These are phyloP conservation scores for Calcarius lapponicus DNA, from an alignment of 2,797 vertebrate genomes.

Conservation along the genomic window DNA sequence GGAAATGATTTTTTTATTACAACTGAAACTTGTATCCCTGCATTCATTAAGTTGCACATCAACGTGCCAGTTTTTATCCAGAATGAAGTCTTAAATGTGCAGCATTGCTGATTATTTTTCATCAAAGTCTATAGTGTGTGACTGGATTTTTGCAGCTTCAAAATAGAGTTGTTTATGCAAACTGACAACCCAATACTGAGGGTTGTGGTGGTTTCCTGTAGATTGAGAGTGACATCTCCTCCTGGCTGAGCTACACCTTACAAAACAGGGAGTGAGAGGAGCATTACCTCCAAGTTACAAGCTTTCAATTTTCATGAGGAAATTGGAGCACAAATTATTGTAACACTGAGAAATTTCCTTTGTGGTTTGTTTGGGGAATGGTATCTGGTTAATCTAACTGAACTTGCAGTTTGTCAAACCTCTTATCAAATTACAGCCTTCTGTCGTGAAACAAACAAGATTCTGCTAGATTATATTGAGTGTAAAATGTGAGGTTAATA, in stretches of 20 bases:
- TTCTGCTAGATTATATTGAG: conserved; percentile 31
- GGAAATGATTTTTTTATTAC: conserved; percentile 41
- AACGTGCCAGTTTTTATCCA: conserved; percentile 1
- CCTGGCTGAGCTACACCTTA: not conserved
- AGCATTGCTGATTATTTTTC: conserved; percentile 46
- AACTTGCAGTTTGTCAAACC: conserved; percentile 31
- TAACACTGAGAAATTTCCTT: conserved; percentile 17
- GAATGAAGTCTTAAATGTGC: conserved; percentile 28
- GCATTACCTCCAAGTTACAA: conserved; percentile 9
- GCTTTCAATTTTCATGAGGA: conserved; percentile 39
- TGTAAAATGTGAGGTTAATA: conserved; percentile 49
- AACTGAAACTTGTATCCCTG: conserved; percentile 4
- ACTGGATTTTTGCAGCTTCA: conserved; percentile 49
- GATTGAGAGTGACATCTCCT: not conserved
- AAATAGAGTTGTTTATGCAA: conserved; percentile 48
- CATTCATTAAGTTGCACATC: conserved; percentile 43
- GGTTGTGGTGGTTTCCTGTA: conserved; percentile 1
- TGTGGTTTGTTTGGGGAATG: conserved; percentile 33
- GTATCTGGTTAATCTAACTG: conserved; percentile 45
- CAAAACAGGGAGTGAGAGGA: not conserved
- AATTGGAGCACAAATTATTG: conserved; percentile 16
- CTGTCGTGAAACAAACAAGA: conserved; percentile 43
- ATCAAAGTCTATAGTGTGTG: conserved; percentile 36
- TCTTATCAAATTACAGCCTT: conserved; percentile 37
- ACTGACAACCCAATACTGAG: conserved; percentile 12